phyloP scores from a whole-genome alignment of 1,140 invertebrate genomes.

The Conopomorpha cramerella region DNA sequence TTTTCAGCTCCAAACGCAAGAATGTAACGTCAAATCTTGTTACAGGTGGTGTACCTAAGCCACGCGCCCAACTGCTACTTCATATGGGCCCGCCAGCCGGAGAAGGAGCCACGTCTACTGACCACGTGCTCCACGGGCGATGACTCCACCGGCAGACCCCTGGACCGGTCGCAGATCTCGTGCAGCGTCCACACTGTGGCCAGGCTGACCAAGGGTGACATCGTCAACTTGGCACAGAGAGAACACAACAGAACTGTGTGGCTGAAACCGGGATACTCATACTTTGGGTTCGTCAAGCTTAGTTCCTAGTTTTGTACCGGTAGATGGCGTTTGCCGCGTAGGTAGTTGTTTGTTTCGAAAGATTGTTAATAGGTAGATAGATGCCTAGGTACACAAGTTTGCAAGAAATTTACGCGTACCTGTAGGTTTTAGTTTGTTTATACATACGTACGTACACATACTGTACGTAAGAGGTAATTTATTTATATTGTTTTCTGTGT shows the following conservation, averaged over 20 bases:
- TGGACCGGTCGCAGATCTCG: constrained; percentile 34
- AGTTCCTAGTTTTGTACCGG: constrained; percentile 37
- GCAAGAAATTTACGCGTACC: no score
- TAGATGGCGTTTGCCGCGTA: no score
- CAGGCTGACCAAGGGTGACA: constrained; percentile 26
- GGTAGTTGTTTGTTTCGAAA: no score
- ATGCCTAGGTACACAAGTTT: no score
- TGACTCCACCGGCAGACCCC: constrained; percentile 19
- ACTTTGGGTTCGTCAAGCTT: constrained; percentile 45
- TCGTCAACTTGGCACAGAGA: constrained; percentile 29
- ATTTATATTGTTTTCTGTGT: no score
- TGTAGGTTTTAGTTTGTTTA: no score
- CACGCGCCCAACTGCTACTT: constrained; percentile 37
- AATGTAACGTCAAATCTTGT: constrained; percentile 3
- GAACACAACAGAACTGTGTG: constrained; percentile 38
- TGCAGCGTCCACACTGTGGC: constrained; percentile 33
- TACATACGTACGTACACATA: no score
- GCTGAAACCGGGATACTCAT: constrained; percentile 33
- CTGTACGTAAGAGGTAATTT: no score
- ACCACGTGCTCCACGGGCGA: constrained; percentile 34
- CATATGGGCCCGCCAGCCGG: constrained; percentile 24
- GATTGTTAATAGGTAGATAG: no score
- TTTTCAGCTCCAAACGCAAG: neutral
- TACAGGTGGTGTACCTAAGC: constrained; percentile 42
- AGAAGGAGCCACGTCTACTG: constrained; percentile 16